These are phyloP conservation scores for Spilarctia lutea DNA, from an alignment of 2,888 invertebrate genomes.

Conservation along the genomic window DNA sequence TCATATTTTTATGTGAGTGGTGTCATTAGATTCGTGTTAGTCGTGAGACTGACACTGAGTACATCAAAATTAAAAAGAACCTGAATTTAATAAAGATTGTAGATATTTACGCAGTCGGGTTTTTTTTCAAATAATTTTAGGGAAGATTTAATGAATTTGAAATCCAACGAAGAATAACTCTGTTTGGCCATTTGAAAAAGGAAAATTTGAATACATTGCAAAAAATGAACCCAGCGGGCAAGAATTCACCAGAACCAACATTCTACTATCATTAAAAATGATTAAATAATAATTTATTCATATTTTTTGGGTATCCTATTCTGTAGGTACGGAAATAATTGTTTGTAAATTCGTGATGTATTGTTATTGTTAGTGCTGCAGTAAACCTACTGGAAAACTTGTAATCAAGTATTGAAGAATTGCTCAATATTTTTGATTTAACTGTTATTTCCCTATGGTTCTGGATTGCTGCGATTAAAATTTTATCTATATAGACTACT, in stretches of 20 bases:
- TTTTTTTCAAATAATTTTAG: too few species aligned
- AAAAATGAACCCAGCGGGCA: slow-evolving; percentile 2
- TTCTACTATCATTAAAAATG: slow-evolving; percentile 18
- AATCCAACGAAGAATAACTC: slow-evolving; percentile 26
- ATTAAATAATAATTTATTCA: background rate
- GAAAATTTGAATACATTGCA: slow-evolving; percentile 20
- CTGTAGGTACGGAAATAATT: background rate
- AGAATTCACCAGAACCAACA: slow-evolving; percentile 11
- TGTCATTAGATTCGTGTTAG: too few species aligned
- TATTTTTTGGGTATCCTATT: background rate
- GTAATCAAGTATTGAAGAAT: background rate
- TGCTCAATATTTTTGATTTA: slow-evolving; percentile 1
- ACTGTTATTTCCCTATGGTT: background rate
- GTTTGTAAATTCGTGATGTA: background rate
- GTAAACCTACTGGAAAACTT: background rate
- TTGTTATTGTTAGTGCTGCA: background rate
- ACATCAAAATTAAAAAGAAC: too few species aligned
- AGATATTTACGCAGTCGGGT: too few species aligned
- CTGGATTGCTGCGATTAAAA: background rate
- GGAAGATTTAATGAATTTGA: slow-evolving; percentile 32
- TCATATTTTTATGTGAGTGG: too few species aligned
- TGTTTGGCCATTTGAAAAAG: slow-evolving; percentile 39
- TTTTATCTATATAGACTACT: background rate
- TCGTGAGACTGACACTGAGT: too few species aligned
- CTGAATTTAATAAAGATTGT: too few species aligned